Evolutionary conservation across 1,140 invertebrate species (phyloP).

Genomic region (Polypedilum pembai): DNA sequence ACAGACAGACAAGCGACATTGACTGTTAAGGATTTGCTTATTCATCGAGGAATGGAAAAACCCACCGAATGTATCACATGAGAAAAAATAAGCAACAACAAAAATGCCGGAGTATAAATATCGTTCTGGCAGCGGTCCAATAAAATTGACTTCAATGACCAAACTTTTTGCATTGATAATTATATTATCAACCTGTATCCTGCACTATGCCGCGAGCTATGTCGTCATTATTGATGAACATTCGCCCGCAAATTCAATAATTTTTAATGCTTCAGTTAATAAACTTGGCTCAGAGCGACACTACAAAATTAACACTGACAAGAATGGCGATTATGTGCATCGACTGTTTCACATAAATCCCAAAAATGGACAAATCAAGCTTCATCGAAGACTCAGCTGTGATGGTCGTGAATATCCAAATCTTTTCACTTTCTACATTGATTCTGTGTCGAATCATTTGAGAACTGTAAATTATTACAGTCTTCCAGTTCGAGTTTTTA

Average conservation of each 20-base stretch:
- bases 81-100: neutral
- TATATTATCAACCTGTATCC: neutral
- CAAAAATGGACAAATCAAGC: constrained; percentile 62
- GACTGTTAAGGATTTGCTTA: too few relatives aligned
- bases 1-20: too few relatives aligned
- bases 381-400: constrained; percentile 66
- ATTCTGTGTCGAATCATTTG: constrained; percentile 69
- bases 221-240: constrained; percentile 63
- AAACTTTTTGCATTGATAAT: constrained; percentile 23
- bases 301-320: constrained; percentile 67
- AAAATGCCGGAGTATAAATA: constrained; percentile 22
- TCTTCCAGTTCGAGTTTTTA: constrained; percentile 65
- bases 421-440: constrained; percentile 76
- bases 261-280: constrained; percentile 74
- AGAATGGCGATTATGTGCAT: constrained; percentile 72
- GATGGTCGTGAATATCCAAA: constrained; percentile 74
- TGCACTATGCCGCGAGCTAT: constrained; percentile 43
- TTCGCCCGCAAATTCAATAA: constrained; percentile 55
- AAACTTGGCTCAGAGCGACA: constrained; percentile 61
- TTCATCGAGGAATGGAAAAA: too few relatives aligned
- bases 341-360: constrained; percentile 67
- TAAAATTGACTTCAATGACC: constrained; percentile 9
- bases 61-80: constrained; percentile 6
- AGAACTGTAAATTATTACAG: constrained; percentile 77
- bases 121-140: constrained; percentile 24